Conservation (phyloP, 2,113 vertebrate species). For the Alectura lathami region DNA sequence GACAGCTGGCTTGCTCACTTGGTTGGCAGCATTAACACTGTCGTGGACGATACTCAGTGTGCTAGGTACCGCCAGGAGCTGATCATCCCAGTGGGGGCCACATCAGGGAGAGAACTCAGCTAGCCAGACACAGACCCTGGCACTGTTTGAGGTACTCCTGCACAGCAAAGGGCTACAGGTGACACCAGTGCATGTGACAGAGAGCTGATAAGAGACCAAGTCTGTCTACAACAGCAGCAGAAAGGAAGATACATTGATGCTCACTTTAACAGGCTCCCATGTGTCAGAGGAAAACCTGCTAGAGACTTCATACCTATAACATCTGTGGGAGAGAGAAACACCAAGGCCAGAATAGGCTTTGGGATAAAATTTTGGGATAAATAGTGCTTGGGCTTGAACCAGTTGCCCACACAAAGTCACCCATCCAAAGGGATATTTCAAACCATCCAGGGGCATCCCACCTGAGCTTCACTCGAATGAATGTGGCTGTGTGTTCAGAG, state of each 20-base stretch:
- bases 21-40: not conserved
- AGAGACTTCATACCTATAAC: not conserved
- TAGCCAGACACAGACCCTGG: not conserved
- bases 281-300: not conserved
- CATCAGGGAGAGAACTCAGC: not conserved
- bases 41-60: not conserved
- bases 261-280: not conserved
- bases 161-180: accelerated
- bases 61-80: not conserved
- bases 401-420: not conserved
- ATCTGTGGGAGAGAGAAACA: not conserved
- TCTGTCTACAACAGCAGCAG: not conserved
- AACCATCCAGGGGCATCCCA: not conserved
- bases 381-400: not conserved
- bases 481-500: not conserved
- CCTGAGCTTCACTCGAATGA: not conserved
- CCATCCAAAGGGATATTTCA: not conserved
- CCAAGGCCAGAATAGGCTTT: not conserved
- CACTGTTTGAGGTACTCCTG: not conserved
- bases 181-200: not conserved
- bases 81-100: not conserved
- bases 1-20: not conserved
- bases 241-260: not conserved
- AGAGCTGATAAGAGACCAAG: not conserved
- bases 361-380: not conserved